A percentile compares a stretch with the other conserved stretches of the same genome.
phyloP scores from a whole-genome alignment of 2,888 invertebrate species.

The Sarcophaga rosellei region DNA sequence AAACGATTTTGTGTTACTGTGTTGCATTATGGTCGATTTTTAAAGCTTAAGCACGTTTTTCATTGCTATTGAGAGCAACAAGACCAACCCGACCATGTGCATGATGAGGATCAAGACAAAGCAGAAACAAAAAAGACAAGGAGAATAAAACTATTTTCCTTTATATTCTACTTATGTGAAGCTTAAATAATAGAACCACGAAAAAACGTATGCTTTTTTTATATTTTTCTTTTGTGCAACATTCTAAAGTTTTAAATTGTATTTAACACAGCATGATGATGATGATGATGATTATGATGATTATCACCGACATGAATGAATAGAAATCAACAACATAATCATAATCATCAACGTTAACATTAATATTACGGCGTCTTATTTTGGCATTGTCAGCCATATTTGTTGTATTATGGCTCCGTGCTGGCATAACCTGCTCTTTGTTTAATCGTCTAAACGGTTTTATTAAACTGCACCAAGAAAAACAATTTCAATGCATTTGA shows the following conservation, averaged over 20 bases:
- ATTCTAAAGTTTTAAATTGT: constrained; percentile 11
- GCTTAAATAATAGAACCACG: background rate
- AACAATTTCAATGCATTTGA: constrained; percentile 23
- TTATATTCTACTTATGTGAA: background rate
- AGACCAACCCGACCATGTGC: no score
- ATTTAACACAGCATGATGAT: constrained; percentile 45
- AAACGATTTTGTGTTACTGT: constrained; percentile 15
- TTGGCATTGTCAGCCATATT: constrained; percentile 63
- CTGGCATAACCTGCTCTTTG: background rate
- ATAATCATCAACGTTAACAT: constrained; percentile 15
- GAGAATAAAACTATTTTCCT: constrained; percentile 8
- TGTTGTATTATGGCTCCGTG: constrained; percentile 53
- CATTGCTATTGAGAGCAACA: background rate
- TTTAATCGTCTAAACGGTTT: constrained; percentile 7
- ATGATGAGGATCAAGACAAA: no score
- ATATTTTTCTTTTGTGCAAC: background rate
- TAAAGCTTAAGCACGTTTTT: constrained; percentile 55
- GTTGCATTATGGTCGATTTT: constrained; percentile 6
- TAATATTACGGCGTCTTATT: constrained; percentile 22
- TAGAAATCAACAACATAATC: background rate
- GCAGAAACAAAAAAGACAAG: background rate
- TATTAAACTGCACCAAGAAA: constrained; percentile 11
- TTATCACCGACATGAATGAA: no score
- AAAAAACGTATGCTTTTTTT: background rate
- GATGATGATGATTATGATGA: background rate